Conservation (phyloP, 2,113 vertebrate species). For the Ornithorhynchus anatinus region DNA sequence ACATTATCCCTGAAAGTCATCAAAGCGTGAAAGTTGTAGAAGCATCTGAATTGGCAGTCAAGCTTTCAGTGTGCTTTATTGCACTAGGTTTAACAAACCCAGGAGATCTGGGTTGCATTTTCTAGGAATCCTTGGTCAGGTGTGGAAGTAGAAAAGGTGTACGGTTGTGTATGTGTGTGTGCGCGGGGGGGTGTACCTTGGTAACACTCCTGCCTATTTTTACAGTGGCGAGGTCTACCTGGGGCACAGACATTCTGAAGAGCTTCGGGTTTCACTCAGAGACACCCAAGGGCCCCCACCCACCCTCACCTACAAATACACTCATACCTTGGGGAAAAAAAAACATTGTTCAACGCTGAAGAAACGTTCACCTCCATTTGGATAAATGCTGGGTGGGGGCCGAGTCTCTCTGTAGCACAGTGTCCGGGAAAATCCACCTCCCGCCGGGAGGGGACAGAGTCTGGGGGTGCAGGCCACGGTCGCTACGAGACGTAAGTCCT, state of each 20-base stretch:
- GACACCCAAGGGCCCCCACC: constrained; percentile 28
- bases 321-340: constrained; percentile 62
- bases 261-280: constrained; percentile 36
- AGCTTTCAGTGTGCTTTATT: constrained; percentile 56
- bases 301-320: constrained; percentile 33
- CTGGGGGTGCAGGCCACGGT: constrained; percentile 26
- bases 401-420: constrained; percentile 71
- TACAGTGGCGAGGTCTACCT: constrained; percentile 48
- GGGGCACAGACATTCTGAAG: constrained; percentile 47
- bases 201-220: constrained; percentile 52
- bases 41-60: neutral
- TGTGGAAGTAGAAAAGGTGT: constrained; percentile 44
- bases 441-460: constrained; percentile 30
- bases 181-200: neutral
- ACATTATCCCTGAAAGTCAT: constrained; percentile 52
- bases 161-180: constrained; percentile 25
- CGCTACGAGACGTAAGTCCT: constrained; percentile 84
- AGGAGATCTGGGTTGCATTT: constrained; percentile 60
- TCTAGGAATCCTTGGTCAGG: constrained; percentile 39
- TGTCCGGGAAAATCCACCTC: constrained; percentile 69
- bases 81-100: constrained; percentile 61
- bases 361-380: constrained; percentile 64
- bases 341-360: constrained; percentile 48
- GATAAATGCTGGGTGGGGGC: constrained; percentile 66
- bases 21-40: constrained; percentile 23